Conservation (phyloP, 2,797 vertebrate species). For the Trematomus bernacchii region DNA sequence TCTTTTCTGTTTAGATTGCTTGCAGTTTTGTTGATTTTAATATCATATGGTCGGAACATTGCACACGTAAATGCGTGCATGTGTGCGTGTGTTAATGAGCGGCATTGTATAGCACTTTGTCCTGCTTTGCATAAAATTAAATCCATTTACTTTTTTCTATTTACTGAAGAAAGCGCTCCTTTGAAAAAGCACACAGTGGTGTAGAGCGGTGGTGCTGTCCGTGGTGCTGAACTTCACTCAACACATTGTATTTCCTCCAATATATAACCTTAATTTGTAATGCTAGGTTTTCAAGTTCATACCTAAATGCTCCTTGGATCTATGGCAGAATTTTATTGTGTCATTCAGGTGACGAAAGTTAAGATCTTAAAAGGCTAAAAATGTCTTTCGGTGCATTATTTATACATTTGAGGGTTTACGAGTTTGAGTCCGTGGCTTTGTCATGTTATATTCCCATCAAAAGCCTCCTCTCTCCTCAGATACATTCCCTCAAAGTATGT, state of each 20-base stretch:
- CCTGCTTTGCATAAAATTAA: background rate
- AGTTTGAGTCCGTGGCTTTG: constrained; percentile 58
- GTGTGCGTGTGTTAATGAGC: background rate
- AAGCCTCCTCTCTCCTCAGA: constrained; percentile 37
- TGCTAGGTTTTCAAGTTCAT: background rate
- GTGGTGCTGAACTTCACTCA: constrained; percentile 29
- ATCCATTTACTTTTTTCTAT: constrained; percentile 9
- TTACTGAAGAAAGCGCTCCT: constrained; percentile 20
- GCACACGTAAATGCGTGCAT: background rate
- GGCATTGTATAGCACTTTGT: constrained; percentile 13
- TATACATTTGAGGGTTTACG: constrained; percentile 43
- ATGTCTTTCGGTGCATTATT: constrained; percentile 59
- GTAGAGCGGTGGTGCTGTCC: constrained; percentile 22
- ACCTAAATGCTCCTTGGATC: background rate
- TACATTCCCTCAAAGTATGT: constrained; percentile 43
- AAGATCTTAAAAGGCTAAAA: constrained; percentile 40
- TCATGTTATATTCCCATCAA: constrained; percentile 67
- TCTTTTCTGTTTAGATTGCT: background rate
- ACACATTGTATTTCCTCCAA: background rate
- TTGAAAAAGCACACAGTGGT: background rate
- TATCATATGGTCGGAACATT: constrained; percentile 5
- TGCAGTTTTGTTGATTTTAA: constrained; percentile 2
- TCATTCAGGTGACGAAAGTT: constrained; percentile 34
- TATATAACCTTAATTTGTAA: background rate
- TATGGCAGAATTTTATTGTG: constrained; percentile 20